phyloP scores from a whole-genome alignment of 2,113 vertebrate species.

The Clupea harengus region DNA sequence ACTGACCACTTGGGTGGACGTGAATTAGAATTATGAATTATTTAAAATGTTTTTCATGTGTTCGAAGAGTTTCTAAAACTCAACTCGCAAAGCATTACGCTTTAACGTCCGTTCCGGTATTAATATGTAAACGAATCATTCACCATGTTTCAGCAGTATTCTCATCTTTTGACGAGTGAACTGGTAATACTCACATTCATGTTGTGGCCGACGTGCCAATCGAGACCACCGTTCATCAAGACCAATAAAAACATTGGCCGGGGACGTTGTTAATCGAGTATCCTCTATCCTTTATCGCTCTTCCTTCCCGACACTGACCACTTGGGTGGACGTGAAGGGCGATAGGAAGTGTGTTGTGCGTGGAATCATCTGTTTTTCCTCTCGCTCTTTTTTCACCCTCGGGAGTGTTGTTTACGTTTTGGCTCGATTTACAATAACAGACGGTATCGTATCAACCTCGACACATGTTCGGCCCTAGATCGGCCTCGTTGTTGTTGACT shows the following conservation, averaged over 20 bases:
- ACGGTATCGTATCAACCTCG: constrained; percentile 29
- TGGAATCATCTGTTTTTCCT: neutral
- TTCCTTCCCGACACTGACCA: neutral
- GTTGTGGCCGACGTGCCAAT: too few species aligned
- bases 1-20: neutral
- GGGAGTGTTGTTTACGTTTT: constrained; percentile 9
- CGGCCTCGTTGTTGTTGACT: constrained; percentile 23
- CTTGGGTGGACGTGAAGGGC: neutral
- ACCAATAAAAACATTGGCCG: neutral
- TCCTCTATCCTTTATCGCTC: neutral
- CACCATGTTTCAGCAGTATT: too few species aligned
- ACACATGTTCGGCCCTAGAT: constrained; percentile 33
- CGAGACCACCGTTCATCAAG: neutral
- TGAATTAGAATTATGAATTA: neutral
- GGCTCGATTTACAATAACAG: constrained; percentile 24
- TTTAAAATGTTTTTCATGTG: too few species aligned
- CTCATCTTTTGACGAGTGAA: too few species aligned
- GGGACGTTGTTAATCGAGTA: neutral
- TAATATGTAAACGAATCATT: too few species aligned
- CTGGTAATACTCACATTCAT: too few species aligned
- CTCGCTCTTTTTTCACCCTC: neutral
- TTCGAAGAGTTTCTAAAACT: too few species aligned
- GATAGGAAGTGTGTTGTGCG: neutral
- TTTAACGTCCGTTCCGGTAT: too few species aligned
- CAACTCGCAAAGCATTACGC: too few species aligned